Evolutionary conservation across 2,888 invertebrate genomes (phyloP), one percentile per base, ranked within the genome.

Genomic region (Lypha dubia): DNA sequence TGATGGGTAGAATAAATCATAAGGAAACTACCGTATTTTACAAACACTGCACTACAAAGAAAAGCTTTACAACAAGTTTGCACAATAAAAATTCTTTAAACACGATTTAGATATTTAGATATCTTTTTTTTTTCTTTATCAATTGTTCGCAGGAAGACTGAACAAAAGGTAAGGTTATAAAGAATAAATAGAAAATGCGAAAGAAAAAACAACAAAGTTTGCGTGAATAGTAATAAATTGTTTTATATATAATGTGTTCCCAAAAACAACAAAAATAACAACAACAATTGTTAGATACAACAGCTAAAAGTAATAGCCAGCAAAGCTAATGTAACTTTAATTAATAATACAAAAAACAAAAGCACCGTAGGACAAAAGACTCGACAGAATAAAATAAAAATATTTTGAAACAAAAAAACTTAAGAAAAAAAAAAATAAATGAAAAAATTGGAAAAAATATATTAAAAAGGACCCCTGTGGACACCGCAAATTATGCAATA

Each of bases 401-500:
- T 11, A 38, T 28, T 22, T 44, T 17, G 46, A 58, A 20, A 70
- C 44, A 22, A 0, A 46, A 73, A 49, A 4, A 49, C 13, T 13
- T 46, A 35, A 35, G 3, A 62, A n/a, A 28, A 22, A 73, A 65
- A 32, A 53, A 8, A 46, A 56, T 28, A 58, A 46, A 17, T n/a
- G 15, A 56, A 49, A 70, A 17, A 32, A 38, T 28, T 56, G 17
- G 20, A 41, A 56, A n/a, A n/a, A n/a, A n/a, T n/a, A 28, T 28
- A 73, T 65, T 58, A 44, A 77, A 56, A 80, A 73, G 67, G 67
- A 63, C 62, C 81, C 76, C 22, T 38, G 77, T 70, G 81, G 63
- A 74, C 74, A 41, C 22, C 70, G 32, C 68, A 81, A 51, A 49
- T 63, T 77, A 62, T 84, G 81, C 77, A 84, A 84, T 81, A 79